Conservation (phyloP, 2,888 invertebrate species). For the Hemithea aestivaria region DNA sequence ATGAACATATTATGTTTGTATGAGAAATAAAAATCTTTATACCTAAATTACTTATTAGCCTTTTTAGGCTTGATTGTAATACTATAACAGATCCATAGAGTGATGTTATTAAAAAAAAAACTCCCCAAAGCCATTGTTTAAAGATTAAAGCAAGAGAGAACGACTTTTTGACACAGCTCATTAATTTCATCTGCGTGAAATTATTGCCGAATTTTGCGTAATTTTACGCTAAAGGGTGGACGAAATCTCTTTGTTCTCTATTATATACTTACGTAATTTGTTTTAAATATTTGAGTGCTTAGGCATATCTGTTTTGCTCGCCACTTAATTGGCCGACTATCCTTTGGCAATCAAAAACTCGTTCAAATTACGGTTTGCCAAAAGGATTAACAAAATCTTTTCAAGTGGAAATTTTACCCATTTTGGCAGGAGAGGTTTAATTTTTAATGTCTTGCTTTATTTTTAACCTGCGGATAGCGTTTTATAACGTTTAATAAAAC, state of each 20-base stretch:
- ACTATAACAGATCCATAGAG: too few species aligned
- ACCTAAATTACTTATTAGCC: too few species aligned
- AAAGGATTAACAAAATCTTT: constrained; percentile 31
- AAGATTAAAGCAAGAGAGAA: constrained; percentile 15
- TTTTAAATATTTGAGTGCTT: constrained; percentile 17
- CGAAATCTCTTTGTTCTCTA: constrained; percentile 15
- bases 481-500: constrained; percentile 21
- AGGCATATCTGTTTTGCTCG: constrained; percentile 28
- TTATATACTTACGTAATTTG: constrained; percentile 24
- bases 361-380: constrained; percentile 27
- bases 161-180: constrained; percentile 12
- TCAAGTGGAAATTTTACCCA: constrained; percentile 18
- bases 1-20: too few species aligned
- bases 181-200: constrained; percentile 19
- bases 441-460: constrained; percentile 15
- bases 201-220: constrained; percentile 11
- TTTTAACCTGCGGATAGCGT: constrained; percentile 16
- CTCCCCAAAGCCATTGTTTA: constrained; percentile 11
- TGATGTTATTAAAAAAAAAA: too few species aligned
- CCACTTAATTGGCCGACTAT: constrained; percentile 28
- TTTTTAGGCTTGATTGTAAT: too few species aligned
- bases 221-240: constrained; percentile 6
- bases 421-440: constrained; percentile 19
- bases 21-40: too few species aligned
- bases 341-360: constrained; percentile 25